These are phyloP conservation scores for Schizothorax lantsangensis DNA, from an alignment of 2,797 vertebrate genomes.

Conservation along the genomic window DNA sequence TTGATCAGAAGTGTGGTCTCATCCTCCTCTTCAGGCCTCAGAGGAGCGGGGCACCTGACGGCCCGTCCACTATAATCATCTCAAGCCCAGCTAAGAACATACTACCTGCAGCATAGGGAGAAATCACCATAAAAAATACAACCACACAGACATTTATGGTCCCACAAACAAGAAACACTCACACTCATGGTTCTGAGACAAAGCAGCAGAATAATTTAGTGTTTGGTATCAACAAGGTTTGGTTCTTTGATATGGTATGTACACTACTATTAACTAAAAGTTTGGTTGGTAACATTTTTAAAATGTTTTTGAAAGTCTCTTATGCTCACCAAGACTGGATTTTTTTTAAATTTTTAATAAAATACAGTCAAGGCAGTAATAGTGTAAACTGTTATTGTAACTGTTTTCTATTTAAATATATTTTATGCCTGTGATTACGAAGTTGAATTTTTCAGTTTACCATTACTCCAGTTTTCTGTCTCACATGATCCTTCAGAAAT, in stretches of 20 bases:
- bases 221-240: neutral
- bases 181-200: neutral
- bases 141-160: conserved; percentile 10
- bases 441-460: neutral
- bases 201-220: neutral
- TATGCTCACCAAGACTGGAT: neutral
- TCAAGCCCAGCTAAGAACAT: conserved; percentile 39
- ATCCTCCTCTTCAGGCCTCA: conserved; percentile 47
- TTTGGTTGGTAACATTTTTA: neutral
- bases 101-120: conserved; percentile 39
- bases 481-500: neutral
- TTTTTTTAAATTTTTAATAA: neutral
- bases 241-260: neutral
- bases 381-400: neutral
- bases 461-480: neutral
- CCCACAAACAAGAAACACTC: neutral
- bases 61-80: conserved; percentile 66
- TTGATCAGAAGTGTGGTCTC: conserved; percentile 39
- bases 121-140: conserved; percentile 24
- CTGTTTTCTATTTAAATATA: neutral
- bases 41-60: conserved; percentile 57
- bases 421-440: neutral
- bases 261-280: neutral
- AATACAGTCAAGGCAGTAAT: neutral
- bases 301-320: neutral